These are phyloP conservation scores for Conus betulinus DNA, from an alignment of 1,140 invertebrate species.

Conservation along the genomic window DNA sequence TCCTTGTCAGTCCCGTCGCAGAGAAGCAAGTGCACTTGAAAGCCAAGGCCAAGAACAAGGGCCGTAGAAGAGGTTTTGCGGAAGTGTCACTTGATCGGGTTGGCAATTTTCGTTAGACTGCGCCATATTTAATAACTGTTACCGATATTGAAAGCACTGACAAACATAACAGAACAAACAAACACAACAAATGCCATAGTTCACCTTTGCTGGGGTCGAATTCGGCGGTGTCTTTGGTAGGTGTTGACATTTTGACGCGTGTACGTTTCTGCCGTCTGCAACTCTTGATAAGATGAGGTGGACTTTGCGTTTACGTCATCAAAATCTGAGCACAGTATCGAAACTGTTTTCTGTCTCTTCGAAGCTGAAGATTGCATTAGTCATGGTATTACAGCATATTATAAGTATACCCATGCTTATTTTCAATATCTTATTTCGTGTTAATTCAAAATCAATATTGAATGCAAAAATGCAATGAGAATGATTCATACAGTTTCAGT, in stretches of 20 bases:
- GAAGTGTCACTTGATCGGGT: neutral
- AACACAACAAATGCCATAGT: neutral
- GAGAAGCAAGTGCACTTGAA: too few species aligned
- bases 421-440: neutral
- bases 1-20: too few species aligned
- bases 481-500: too few species aligned
- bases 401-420: too few species aligned
- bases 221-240: conserved; percentile 23
- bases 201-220: conserved; percentile 26
- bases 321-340: conserved; percentile 1
- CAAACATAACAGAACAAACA: neutral
- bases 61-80: neutral
- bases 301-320: conserved; percentile 29
- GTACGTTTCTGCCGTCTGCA: conserved; percentile 37
- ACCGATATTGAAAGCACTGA: neutral
- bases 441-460: too few species aligned
- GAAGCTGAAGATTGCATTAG: neutral
- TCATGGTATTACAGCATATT: neutral
- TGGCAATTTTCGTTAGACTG: neutral
- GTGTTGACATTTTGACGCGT: conserved; percentile 35
- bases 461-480: too few species aligned
- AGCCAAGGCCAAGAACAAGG: neutral
- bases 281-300: conserved; percentile 31
- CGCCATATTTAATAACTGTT: neutral
- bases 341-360: neutral